A percentile compares a stretch with the other conserved stretches of the same genome.
These are phyloP conservation scores for Diachrysia chrysitis DNA, from an alignment of 2,888 invertebrate species.

Conservation along the genomic window DNA sequence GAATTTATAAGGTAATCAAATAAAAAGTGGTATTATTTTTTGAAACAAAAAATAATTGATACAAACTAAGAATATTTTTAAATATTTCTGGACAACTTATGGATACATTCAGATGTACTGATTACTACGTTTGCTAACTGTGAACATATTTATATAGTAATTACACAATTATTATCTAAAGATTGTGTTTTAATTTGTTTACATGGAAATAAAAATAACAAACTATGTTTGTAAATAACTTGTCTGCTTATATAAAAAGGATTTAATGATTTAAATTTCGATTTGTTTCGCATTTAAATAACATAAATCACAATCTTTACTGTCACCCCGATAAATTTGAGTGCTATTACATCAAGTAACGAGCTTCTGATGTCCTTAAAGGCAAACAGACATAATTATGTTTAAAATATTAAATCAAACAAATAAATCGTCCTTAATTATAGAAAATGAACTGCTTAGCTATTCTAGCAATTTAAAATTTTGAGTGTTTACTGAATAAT, in stretches of 20 bases:
- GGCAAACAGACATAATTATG: not conserved
- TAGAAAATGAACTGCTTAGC: no score
- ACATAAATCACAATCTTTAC: not conserved
- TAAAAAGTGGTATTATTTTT: slow-evolving; percentile 2
- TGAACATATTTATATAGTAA: not conserved
- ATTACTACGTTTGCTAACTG: not conserved
- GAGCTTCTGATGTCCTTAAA: not conserved
- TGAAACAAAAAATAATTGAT: not conserved
- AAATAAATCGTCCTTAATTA: no score
- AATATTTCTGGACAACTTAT: not conserved
- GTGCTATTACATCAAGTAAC: not conserved
- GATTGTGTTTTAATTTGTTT: not conserved
- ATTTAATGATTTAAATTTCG: not conserved
- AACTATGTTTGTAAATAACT: not conserved
- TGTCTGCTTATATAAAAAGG: not conserved
- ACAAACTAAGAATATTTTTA: not conserved
- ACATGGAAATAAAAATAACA: not conserved
- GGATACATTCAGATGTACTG: not conserved
- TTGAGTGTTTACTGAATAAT: no score
- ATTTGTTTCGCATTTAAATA: not conserved
- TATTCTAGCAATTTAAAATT: no score
- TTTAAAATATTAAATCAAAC: not conserved
- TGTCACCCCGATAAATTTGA: not conserved
- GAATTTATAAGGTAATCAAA: slow-evolving; percentile 4
- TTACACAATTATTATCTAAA: not conserved